These are phyloP conservation scores for Melipona beecheii DNA, from an alignment of 2,888 invertebrate genomes.

Conservation along the genomic window DNA sequence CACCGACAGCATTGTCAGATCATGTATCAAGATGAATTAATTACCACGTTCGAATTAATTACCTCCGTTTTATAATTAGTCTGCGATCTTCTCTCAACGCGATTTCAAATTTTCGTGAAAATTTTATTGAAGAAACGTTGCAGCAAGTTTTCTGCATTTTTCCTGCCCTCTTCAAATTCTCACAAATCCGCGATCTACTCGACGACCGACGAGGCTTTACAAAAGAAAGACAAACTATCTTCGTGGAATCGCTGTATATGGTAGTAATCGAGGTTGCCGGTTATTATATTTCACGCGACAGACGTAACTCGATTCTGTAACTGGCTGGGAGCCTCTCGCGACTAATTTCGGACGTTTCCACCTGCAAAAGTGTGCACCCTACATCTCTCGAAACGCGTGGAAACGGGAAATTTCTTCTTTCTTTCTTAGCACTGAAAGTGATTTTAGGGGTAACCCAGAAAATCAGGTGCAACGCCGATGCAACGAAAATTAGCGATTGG, in stretches of 20 bases:
- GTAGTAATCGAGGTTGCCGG: conserved; percentile 28
- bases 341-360: conserved; percentile 50
- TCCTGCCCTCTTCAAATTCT: no score
- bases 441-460: no score
- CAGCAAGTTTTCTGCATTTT: no score
- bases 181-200: background rate
- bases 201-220: background rate
- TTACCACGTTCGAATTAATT: background rate
- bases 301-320: conserved; percentile 26
- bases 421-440: no score
- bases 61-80: background rate
- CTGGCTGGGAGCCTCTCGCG: no score
- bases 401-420: background rate
- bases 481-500: no score
- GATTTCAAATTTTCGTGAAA: no score
- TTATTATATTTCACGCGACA: conserved; percentile 44
- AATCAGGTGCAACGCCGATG: no score
- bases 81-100: no score
- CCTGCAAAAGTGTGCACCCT: conserved; percentile 17
- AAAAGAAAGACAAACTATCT: background rate
- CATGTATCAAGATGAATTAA: no score
- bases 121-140: no score
- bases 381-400: conserved; percentile 31
- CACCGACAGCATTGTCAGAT: background rate
- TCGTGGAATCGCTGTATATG: background rate